Base-by-base conservation (phyloP, 2,113 vertebrate genomes). In the Sapayoa aenigma region DNA sequence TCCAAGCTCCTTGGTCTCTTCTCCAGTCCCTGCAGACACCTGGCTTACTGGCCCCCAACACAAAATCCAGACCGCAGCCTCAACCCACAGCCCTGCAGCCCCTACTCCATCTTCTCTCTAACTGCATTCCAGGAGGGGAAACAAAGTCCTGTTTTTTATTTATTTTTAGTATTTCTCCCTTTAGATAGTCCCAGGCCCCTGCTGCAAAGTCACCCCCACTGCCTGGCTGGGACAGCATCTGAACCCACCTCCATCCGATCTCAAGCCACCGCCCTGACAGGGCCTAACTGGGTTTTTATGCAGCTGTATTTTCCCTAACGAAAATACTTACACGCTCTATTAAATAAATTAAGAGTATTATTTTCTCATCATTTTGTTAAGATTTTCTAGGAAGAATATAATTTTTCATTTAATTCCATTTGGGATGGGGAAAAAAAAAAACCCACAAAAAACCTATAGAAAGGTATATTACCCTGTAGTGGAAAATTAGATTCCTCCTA, bases 401-500 rank as follows among this genome's bases (percentile, higher is more conserved):
- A 91, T 96, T 94, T 95, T 91, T 93, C 74, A 89, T 84, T 92
- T 97, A 89, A 81, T 56, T 84, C 55, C 55, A 77, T 3, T 44
- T 21, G 9, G 46, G 46, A 47, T 47, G 60, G 80, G 7, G 0
- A 79, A 69, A 63, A 63, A 47, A 55, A 46, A 0, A 73, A 88
- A 55, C 35, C n/a, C n/a, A n/a, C n/a, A 21, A 59, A 69, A 95
- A 95, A 63, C 87, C 60, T 86, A 68, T 35, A 65, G 92, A 92
- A 93, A 96, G 69, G 80, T 94, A 41, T 47, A 88, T 84, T 88
- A 85, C 12, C 30, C 75, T 49, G 60, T 46, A 82, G 73, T 44
- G 77, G 87, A 93, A 96, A 96, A 95, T 93, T 62, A 92, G 62
- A 95, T 89, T 90, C 93, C 94, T 95, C 94, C 95, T 72, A 94